These are phyloP conservation scores for Drosophila nikananu DNA, from an alignment of 1,140 invertebrate genomes.

Conservation along the genomic window DNA sequence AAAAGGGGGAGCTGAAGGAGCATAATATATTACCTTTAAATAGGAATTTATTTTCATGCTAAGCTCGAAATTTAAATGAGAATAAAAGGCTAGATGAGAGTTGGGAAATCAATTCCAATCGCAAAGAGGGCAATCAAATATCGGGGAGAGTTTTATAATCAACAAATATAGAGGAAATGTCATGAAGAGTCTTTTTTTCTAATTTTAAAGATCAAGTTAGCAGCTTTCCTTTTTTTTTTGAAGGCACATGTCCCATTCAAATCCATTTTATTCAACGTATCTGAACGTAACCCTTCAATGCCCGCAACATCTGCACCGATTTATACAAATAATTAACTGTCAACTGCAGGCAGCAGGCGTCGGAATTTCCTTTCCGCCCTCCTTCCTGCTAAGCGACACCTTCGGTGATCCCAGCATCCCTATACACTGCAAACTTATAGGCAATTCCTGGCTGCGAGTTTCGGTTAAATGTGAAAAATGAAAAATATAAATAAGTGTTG, in stretches of 20 bases:
- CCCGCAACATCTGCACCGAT: constrained; percentile 66
- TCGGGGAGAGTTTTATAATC: not conserved
- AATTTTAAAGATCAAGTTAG: not conserved
- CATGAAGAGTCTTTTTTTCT: not conserved
- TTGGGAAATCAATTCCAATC: constrained; percentile 17
- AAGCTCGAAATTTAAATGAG: constrained; percentile 59
- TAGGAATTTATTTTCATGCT: constrained; percentile 58
- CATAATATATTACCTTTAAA: constrained; percentile 70
- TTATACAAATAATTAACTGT: constrained; percentile 81
- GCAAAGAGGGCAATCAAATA: constrained; percentile 9
- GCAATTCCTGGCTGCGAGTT: constrained; percentile 52
- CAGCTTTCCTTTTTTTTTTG: too few relatives aligned
- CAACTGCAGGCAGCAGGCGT: constrained; percentile 58
- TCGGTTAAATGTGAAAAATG: constrained; percentile 66
- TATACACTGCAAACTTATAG: constrained; percentile 56
- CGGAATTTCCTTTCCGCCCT: constrained; percentile 48
- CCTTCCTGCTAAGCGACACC: constrained; percentile 54
- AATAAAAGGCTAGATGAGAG: constrained; percentile 6
- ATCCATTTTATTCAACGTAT: constrained; percentile 32
- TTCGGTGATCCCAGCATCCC: constrained; percentile 40
- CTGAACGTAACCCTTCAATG: constrained; percentile 56
- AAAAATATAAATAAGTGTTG: constrained; percentile 78
- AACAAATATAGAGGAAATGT: not conserved
- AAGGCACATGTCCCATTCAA: constrained; percentile 19
- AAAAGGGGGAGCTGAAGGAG: constrained; percentile 1